phyloP scores from a whole-genome alignment of 2,888 invertebrate species.

The Dryobotodes eremita region DNA sequence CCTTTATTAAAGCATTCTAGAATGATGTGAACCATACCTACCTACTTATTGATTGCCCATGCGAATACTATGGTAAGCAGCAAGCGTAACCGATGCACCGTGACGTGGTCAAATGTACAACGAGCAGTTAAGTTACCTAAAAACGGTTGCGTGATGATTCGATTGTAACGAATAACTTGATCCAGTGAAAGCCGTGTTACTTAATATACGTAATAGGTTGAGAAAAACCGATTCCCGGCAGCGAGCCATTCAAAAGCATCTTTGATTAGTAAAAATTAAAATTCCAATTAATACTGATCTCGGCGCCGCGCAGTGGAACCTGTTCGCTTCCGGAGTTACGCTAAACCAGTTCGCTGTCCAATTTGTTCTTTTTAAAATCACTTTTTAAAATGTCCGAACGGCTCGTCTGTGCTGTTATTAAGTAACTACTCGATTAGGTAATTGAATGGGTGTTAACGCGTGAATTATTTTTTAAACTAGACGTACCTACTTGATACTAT shows the following conservation, averaged over 20 bases:
- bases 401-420: slow-evolving; percentile 68
- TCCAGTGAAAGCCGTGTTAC: slow-evolving; percentile 87
- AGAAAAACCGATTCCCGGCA: slow-evolving; percentile 76
- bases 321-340: slow-evolving; percentile 90
- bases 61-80: slow-evolving; percentile 35
- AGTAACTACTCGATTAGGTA: slow-evolving; percentile 69
- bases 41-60: slow-evolving; percentile 12
- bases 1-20: not conserved
- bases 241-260: slow-evolving; percentile 73
- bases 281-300: slow-evolving; percentile 87
- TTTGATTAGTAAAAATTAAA: slow-evolving; percentile 86
- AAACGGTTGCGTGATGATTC: slow-evolving; percentile 84
- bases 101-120: slow-evolving; percentile 74
- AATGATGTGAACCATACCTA: not conserved
- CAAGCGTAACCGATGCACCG: slow-evolving; percentile 40
- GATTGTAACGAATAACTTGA: slow-evolving; percentile 82
- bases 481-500: not conserved
- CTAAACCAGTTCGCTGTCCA: slow-evolving; percentile 80
- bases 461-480: slow-evolving; percentile 15
- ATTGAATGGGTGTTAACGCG: slow-evolving; percentile 57
- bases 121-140: slow-evolving; percentile 82
- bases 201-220: slow-evolving; percentile 82
- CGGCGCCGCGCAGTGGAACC: slow-evolving; percentile 79
- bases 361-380: slow-evolving; percentile 78
- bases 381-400: slow-evolving; percentile 72